Conservation (phyloP, 2,113 vertebrate species). For the Cygnus atratus region DNA sequence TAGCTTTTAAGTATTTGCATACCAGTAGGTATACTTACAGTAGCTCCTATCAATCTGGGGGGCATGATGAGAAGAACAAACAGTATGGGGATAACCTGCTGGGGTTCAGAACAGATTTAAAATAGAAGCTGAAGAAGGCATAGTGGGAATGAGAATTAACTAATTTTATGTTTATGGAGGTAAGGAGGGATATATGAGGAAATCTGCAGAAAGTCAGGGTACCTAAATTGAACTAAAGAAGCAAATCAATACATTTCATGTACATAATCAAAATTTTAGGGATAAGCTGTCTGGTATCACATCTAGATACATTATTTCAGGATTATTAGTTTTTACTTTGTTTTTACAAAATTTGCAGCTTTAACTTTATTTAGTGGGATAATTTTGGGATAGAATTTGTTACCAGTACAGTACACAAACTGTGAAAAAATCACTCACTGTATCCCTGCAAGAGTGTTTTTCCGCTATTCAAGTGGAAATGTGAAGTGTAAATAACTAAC, state of each 20-base stretch:
- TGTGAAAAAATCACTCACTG: background rate
- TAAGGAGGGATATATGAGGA: background rate
- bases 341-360: background rate
- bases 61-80: background rate
- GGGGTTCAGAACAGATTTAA: background rate
- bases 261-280: background rate
- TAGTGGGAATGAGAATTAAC: background rate
- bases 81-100: background rate
- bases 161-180: background rate
- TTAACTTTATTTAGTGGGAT: background rate
- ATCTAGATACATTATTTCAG: background rate
- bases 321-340: background rate
- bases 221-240: background rate
- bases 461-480: background rate
- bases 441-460: background rate
- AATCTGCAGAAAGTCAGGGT: background rate
- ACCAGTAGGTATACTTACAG: rapidly evolving
- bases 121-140: background rate
- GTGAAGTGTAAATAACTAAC: background rate
- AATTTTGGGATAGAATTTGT: background rate
- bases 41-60: background rate
- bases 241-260: background rate
- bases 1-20: background rate
- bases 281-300: background rate
- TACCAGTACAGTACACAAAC: background rate